Conservation (phyloP, 2,797 vertebrate species). For the Acomys russatus region DNA sequence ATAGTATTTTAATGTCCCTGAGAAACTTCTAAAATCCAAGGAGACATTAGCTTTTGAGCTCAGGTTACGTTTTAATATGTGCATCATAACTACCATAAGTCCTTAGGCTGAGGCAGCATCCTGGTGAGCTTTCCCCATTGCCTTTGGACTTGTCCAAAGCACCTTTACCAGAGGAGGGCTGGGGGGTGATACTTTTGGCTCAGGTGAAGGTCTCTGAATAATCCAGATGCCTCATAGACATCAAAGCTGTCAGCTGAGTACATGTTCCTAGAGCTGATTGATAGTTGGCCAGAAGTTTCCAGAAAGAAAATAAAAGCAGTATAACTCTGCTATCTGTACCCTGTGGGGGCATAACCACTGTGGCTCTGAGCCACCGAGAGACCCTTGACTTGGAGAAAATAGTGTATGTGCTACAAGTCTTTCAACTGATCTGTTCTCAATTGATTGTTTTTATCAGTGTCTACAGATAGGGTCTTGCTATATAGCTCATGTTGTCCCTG, state of each 20-base stretch:
- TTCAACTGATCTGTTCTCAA: not conserved
- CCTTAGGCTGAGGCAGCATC: conserved; percentile 41
- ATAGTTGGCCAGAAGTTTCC: not conserved
- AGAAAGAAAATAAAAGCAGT: not conserved
- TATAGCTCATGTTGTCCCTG: not conserved
- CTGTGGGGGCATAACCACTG: not conserved
- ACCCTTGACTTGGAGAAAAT: not conserved
- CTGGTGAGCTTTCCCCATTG: conserved; percentile 57
- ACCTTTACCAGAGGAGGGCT: conserved; percentile 19
- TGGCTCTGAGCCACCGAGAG: not conserved
- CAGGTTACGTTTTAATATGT: conserved; percentile 42
- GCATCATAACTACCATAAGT: conserved; percentile 4
- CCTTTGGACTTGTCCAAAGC: conserved; percentile 51
- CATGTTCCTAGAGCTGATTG: conserved; percentile 15
- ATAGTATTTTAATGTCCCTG: conserved; percentile 43
- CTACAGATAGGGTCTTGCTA: not conserved
- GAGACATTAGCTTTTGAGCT: conserved; percentile 31
- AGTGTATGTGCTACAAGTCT: not conserved
- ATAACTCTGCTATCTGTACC: not conserved
- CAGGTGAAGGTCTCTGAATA: conserved; percentile 64
- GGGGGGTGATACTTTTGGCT: conserved; percentile 45
- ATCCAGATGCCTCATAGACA: not conserved
- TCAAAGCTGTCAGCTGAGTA: conserved; percentile 21
- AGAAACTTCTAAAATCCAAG: not conserved
- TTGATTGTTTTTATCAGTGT: not conserved